Percentiles rank a stretch among this genome's conserved stretches.
These are phyloP conservation scores for Apamea monoglypha DNA, from an alignment of 2,888 invertebrate genomes.

Conservation along the genomic window DNA sequence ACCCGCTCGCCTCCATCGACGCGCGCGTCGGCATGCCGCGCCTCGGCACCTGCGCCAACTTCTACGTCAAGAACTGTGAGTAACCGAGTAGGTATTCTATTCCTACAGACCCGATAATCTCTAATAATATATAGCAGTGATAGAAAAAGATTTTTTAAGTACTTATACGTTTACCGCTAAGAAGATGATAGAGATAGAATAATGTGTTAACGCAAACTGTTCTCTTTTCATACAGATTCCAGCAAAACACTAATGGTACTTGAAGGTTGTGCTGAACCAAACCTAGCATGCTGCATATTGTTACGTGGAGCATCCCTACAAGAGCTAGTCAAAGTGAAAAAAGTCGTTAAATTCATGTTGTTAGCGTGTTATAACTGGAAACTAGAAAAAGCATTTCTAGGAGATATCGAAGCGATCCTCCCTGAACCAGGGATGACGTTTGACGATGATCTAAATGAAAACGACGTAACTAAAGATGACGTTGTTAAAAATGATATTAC, in stretches of 20 bases:
- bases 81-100: neutral
- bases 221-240: conserved; percentile 84
- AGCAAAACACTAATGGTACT: conserved; percentile 98
- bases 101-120: neutral
- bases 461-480: conserved; percentile 55
- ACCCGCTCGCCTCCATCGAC: conserved; percentile 96
- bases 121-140: neutral
- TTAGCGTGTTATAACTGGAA: conserved; percentile 97
- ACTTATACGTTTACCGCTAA: neutral
- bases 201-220: neutral
- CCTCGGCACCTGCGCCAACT: conserved; percentile 95
- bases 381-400: conserved; percentile 97
- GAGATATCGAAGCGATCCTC: conserved; percentile 93
- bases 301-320: conserved; percentile 93
- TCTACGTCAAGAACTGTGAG: conserved; percentile 91
- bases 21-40: conserved; percentile 95
- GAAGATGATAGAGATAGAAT: no score
- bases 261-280: conserved; percentile 96
- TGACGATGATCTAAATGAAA: conserved; percentile 75
- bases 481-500: conserved; percentile 35
- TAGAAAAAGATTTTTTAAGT: neutral
- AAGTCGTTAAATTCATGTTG: conserved; percentile 95
- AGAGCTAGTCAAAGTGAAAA: conserved; percentile 96
- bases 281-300: conserved; percentile 96
- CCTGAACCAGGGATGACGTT: conserved; percentile 86